Percentiles rank a stretch among this genome's conserved stretches.
phyloP scores from a whole-genome alignment of 1,140 invertebrate genomes.

The Papilio glaucus region DNA sequence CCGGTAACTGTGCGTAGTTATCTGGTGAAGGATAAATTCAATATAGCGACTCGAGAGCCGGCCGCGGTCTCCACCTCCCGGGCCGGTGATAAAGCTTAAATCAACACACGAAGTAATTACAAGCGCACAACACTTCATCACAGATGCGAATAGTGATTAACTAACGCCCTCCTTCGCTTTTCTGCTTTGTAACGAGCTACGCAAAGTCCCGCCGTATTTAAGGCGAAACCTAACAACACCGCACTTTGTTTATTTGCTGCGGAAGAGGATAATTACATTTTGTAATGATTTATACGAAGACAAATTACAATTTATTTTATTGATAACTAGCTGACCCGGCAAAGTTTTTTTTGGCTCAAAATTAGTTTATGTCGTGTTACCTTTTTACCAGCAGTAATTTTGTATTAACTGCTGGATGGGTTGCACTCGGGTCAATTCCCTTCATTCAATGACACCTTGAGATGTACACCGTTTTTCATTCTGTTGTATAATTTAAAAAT shows the following conservation, averaged over 20 bases:
- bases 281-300: too few relatives aligned
- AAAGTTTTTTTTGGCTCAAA: too few relatives aligned
- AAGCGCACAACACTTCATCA: slow-evolving; percentile 72
- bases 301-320: too few relatives aligned
- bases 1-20: slow-evolving; percentile 73
- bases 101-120: slow-evolving; percentile 80
- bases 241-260: neutral
- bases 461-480: too few relatives aligned
- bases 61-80: slow-evolving; percentile 50
- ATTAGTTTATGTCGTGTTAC: too few relatives aligned
- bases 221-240: neutral
- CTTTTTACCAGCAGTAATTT: too few relatives aligned
- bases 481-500: too few relatives aligned
- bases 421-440: too few relatives aligned
- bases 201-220: neutral
- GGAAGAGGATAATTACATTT: neutral
- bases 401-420: too few relatives aligned
- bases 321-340: too few relatives aligned
- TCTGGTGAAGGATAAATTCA: slow-evolving; percentile 72
- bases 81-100: slow-evolving; percentile 76
- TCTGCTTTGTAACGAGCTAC: slow-evolving; percentile 27
- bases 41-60: slow-evolving; percentile 54
- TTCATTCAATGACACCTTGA: too few relatives aligned
- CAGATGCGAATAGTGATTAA: slow-evolving; percentile 78
- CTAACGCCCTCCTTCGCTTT: slow-evolving; percentile 63